phyloP scores from a whole-genome alignment of 2,888 invertebrate species.

The Eristalis intricaria region DNA sequence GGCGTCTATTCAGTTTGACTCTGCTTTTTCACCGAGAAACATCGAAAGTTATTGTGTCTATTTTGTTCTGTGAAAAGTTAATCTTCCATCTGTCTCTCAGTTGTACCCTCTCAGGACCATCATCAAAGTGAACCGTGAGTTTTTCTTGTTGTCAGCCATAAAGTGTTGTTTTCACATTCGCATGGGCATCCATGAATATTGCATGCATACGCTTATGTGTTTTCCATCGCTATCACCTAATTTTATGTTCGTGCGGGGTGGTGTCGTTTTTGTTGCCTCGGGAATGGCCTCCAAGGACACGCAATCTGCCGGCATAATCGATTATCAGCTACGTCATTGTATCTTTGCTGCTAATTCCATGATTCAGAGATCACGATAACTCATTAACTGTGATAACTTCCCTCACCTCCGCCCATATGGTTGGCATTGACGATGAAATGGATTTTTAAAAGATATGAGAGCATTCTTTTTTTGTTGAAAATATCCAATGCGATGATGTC shows the following conservation, averaged over 20 bases:
- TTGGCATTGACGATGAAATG: slow-evolving; percentile 35
- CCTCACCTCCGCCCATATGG: background rate
- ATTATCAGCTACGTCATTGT: slow-evolving; percentile 50
- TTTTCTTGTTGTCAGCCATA: background rate
- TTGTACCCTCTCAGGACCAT: background rate
- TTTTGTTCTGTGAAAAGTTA: background rate
- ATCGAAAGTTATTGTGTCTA: slow-evolving; percentile 28
- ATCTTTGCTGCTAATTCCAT: slow-evolving; percentile 8
- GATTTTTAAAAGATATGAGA: background rate
- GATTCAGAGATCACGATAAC: background rate
- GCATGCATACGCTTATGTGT: background rate
- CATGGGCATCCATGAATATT: background rate
- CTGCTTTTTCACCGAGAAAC: slow-evolving; percentile 47
- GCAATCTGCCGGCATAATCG: slow-evolving; percentile 38
- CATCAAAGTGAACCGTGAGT: slow-evolving; percentile 40
- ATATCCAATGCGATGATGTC: background rate
- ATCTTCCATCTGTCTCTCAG: slow-evolving; percentile 12
- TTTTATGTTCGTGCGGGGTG: background rate
- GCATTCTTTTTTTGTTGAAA: background rate
- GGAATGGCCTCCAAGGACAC: background rate
- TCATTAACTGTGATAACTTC: background rate
- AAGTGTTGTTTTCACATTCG: background rate
- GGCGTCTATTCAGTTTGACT: slow-evolving; percentile 49
- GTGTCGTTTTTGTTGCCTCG: background rate
- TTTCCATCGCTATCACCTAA: background rate